A percentile compares a stretch with the other conserved stretches of the same genome.
Evolutionary conservation across 2,797 vertebrate genomes (phyloP).

Genomic region (Eupleurogrammus muticus): DNA sequence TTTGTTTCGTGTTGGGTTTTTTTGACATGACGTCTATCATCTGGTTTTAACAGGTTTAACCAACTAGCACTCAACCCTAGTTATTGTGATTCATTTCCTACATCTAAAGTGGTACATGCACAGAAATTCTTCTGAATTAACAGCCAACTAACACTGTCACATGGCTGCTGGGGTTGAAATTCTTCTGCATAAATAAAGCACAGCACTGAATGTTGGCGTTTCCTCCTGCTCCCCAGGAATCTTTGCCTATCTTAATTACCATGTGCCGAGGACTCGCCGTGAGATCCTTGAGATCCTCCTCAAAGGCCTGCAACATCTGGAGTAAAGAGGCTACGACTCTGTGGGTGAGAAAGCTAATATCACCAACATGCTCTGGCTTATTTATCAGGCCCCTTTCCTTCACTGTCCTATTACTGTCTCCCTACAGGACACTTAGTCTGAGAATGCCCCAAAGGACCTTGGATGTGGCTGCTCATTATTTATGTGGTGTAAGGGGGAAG

Average conservation of each 20-base stretch:
- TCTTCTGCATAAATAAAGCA: neutral
- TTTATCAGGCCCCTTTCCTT: conserved; percentile 19
- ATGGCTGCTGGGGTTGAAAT: neutral
- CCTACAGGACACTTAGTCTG: conserved; percentile 14
- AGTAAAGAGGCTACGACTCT: conserved; percentile 98
- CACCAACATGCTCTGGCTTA: conserved; percentile 12
- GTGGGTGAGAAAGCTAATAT: conserved; percentile 85
- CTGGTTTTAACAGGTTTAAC: too few species aligned
- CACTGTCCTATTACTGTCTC: neutral
- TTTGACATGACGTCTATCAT: too few species aligned
- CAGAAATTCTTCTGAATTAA: neutral
- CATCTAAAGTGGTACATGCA: neutral
- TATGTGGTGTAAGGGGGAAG: too few species aligned
- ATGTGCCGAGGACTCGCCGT: conserved; percentile 93
- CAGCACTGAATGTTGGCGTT: neutral
- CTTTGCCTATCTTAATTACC: conserved; percentile 99
- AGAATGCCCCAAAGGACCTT: neutral
- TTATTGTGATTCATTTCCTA: neutral
- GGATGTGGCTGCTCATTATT: too few species aligned
- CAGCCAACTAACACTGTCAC: neutral
- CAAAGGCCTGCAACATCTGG: conserved; percentile 94
- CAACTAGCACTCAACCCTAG: too few species aligned
- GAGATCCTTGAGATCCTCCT: conserved; percentile 98
- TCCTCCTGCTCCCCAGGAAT: conserved; percentile 85
- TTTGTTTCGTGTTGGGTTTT: neutral